phyloP scores from a whole-genome alignment of 2,113 vertebrate genomes.

The Leptobrachium leishanense region DNA sequence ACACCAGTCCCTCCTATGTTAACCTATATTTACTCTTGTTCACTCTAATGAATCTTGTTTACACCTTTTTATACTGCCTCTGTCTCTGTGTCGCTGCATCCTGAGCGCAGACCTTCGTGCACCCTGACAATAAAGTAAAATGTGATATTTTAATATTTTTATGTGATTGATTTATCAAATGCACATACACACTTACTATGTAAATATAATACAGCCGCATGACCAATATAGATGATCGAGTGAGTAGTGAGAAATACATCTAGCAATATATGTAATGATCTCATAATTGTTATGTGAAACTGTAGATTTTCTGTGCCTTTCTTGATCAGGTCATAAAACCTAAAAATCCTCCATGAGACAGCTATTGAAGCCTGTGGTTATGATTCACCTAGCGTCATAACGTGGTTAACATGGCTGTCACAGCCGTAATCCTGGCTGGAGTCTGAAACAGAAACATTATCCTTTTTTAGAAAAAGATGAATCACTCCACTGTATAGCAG shows the following conservation, averaged over 20 bases:
- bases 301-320: background rate
- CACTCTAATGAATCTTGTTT: no score
- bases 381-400: background rate
- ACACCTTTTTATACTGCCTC: no score
- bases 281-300: background rate
- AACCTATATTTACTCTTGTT: no score
- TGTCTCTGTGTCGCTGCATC: no score
- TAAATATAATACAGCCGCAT: no score
- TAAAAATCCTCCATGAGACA: background rate
- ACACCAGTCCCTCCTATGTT: no score
- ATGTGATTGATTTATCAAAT: no score
- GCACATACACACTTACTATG: no score
- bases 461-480: background rate
- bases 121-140: no score
- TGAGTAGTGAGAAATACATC: background rate
- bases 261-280: background rate
- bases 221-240: no score
- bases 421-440: background rate
- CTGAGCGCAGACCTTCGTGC: no score
- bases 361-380: background rate
- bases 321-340: background rate
- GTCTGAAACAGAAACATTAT: slow-evolving; percentile 1
- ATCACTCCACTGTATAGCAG: slow-evolving; percentile 4
- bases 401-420: background rate
- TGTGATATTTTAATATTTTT: no score